These are phyloP conservation scores for Patagioenas fasciata DNA, from an alignment of 2,113 vertebrate genomes.

Conservation along the genomic window DNA sequence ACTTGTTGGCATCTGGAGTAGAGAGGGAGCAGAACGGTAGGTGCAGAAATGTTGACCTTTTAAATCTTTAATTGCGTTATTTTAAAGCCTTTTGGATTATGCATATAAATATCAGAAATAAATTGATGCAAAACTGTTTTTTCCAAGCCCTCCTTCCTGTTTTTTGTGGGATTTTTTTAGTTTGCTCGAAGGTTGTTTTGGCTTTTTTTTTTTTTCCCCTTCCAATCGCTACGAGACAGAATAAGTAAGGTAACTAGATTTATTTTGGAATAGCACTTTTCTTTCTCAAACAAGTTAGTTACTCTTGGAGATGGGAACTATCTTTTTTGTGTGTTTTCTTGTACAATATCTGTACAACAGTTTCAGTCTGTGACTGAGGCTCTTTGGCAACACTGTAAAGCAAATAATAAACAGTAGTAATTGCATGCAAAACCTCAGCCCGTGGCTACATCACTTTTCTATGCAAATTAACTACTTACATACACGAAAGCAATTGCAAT, in stretches of 20 bases:
- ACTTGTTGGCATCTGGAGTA: conserved; percentile 81
- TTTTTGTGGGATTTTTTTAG: not conserved
- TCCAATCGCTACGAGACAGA: not conserved
- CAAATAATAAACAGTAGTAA: not conserved
- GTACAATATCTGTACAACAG: not conserved
- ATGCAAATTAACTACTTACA: not conserved
- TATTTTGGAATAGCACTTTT: not conserved
- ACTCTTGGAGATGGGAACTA: not conserved
- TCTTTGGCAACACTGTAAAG: not conserved
- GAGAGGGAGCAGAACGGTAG: conserved; percentile 84
- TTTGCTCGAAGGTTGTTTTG: not conserved
- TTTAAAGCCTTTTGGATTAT: not conserved
- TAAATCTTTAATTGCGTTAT: not conserved
- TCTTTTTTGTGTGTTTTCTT: not conserved
- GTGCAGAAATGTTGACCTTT: conserved; percentile 39
- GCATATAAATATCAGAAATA: rapidly evolving
- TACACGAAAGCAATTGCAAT: not conserved
- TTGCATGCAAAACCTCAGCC: conserved; percentile 16
- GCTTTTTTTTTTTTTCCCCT: not conserved
- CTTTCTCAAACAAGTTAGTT: not conserved
- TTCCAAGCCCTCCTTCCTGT: not conserved
- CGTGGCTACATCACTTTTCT: not conserved
- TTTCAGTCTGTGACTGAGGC: not conserved
- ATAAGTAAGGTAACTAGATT: not conserved
- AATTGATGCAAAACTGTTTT: not conserved